Evolutionary conservation across 2,113 vertebrate genomes (phyloP).

Genomic region (Saimiri boliviensis): DNA sequence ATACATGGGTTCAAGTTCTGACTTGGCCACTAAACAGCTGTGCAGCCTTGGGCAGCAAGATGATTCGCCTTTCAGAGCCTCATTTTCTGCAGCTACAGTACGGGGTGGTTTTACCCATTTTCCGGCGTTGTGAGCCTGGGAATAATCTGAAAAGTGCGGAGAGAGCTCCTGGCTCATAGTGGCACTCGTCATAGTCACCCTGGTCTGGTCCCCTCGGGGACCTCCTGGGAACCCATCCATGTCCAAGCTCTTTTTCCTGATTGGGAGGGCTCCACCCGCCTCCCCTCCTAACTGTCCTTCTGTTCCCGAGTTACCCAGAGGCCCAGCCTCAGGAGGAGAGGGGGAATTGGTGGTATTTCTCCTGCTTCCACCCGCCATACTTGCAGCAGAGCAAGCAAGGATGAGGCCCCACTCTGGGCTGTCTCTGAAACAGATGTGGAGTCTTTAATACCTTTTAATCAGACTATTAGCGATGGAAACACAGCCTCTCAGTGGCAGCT

Average conservation of each 20-base stretch:
- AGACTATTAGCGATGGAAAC: conserved; percentile 30
- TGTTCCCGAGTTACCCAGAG: neutral
- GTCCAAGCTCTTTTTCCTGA: neutral
- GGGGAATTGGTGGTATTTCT: no score
- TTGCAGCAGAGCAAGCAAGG: neutral
- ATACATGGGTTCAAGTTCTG: fast-evolving
- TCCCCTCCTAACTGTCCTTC: neutral
- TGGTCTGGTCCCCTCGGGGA: neutral
- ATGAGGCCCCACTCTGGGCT: neutral
- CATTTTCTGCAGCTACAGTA: neutral
- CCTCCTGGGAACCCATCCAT: neutral
- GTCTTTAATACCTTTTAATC: conserved; percentile 43
- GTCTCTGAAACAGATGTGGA: neutral
- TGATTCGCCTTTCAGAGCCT: neutral
- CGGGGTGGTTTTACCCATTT: neutral
- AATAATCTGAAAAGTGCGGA: fast-evolving
- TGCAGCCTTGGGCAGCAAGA: neutral
- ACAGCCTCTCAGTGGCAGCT: neutral
- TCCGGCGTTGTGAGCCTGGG: neutral
- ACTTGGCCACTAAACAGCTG: neutral
- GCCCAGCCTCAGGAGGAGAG: neutral
- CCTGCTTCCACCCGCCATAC: neutral
- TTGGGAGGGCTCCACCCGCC: neutral
- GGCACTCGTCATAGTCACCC: neutral
- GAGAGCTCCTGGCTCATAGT: fast-evolving